These are phyloP conservation scores for Anoura caudifer DNA, from an alignment of 2,113 vertebrate species.

Conservation along the genomic window DNA sequence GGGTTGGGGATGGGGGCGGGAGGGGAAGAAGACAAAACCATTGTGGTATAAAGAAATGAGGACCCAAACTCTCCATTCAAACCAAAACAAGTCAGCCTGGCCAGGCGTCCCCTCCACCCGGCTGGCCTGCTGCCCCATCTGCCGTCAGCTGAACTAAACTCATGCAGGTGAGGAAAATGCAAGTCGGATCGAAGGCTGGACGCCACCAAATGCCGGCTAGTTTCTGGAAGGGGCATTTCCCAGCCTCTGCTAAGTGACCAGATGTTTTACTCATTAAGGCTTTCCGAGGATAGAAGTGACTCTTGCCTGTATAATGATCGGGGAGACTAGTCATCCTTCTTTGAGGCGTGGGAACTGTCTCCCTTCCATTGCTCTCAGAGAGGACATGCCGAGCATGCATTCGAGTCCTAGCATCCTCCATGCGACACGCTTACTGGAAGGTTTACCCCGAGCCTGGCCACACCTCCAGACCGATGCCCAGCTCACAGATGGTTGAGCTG, in stretches of 20 bases:
- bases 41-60: constrained; percentile 12
- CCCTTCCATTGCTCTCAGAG: not conserved
- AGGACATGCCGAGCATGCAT: not conserved
- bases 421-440: not conserved
- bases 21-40: not conserved
- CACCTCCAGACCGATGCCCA: not conserved
- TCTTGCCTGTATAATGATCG: constrained; percentile 9
- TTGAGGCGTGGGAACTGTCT: not conserved
- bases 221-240: constrained; percentile 63
- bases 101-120: not conserved
- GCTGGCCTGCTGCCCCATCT: constrained; percentile 48
- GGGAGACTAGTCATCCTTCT: constrained; percentile 12
- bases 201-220: not conserved
- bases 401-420: not conserved
- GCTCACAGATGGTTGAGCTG: not conserved
- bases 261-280: constrained; percentile 68
- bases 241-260: constrained; percentile 54
- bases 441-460: not conserved
- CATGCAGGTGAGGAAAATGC: constrained; percentile 30
- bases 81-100: constrained; percentile 32
- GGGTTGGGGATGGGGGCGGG: not conserved
- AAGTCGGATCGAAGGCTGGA: not conserved
- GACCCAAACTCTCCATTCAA: constrained; percentile 47
- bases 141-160: constrained; percentile 59
- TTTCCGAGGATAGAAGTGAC: constrained; percentile 43